Base-by-base conservation (phyloP, 2,797 vertebrate species). In the Notolabrus celidotus region DNA sequence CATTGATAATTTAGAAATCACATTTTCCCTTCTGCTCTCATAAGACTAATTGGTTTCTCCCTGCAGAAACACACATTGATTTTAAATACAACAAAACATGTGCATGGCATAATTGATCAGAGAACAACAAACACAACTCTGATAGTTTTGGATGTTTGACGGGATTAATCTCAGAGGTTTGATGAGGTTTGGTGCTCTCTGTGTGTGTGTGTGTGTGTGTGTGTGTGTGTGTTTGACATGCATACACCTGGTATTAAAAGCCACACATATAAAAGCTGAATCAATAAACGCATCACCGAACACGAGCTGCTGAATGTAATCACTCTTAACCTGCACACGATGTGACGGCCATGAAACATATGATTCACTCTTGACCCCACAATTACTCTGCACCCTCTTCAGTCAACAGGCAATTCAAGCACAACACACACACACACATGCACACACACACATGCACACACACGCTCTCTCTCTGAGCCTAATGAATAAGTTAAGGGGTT, bases 401-500 rank as follows among this genome's bases (percentile, higher is more conserved):
- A 67, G 42, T 17, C 10, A 61, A 31, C 47, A 57, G 50, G 36
- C 33, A 46, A 31, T 51, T 58, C 45, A 78, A 43, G 33, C 56
- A 22, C 59, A 38, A 61, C 6, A 27, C 52, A 57, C 47, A 7
- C 53, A 23, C 8, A 57, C 36, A 49, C 49, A 55, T 51, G 45
- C 50, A 51, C 57, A 45, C 20, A 63, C 33, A 46, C 38, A 45
- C 39, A 29, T 46, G 31, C 31, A 47, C 19, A 52, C 25, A 31
- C 17, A 57, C 29, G 38, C 43, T 10, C 19, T 14, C 5, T 2
- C 22, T 23, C 45, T 1, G 2, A 22, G n/a, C 66, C 45, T 76
- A 51, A 59, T 82, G 49, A 78, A 57, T 67, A 43, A 65, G 54
- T 54, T 41, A 50, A 65, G 29, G n/a, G 14, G 14, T 41, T 33